These are phyloP conservation scores for Dasypus novemcinctus DNA, from an alignment of 2,113 vertebrate genomes.

Conservation along the genomic window DNA sequence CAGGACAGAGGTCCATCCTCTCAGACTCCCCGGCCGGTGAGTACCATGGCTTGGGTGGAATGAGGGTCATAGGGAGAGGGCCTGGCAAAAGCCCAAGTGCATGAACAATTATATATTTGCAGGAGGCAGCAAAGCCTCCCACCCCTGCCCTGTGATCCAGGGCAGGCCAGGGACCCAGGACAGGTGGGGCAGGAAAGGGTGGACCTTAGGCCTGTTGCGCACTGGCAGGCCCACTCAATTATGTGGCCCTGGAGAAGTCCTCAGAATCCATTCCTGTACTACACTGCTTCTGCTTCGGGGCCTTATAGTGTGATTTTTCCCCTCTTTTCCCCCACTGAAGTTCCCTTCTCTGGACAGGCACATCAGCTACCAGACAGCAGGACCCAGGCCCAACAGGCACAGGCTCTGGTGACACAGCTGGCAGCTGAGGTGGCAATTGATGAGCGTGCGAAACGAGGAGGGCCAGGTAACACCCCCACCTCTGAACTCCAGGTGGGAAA, in stretches of 20 bases:
- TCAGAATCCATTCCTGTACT: not conserved
- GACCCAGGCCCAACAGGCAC: conserved; percentile 89
- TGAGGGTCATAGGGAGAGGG: not conserved
- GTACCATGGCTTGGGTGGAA: conserved; percentile 20
- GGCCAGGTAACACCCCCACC: conserved; percentile 75
- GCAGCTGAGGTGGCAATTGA: conserved; percentile 92
- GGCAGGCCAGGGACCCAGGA: not conserved
- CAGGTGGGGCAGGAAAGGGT: conserved; percentile 32
- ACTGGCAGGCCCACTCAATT: not conserved
- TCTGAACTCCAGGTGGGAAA: not conserved
- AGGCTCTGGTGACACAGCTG: conserved; percentile 91
- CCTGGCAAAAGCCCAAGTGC: not conserved
- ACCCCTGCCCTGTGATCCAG: not conserved
- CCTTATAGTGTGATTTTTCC: not conserved
- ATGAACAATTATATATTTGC: not conserved
- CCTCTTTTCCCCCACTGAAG: not conserved
- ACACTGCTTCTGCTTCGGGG: not conserved
- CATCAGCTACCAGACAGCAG: conserved; percentile 87
- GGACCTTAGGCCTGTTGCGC: not conserved
- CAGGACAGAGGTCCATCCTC: conserved; percentile 86
- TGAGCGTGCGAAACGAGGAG: conserved; percentile 72
- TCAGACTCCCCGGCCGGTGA: conserved; percentile 86
- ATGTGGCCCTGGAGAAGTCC: not conserved
- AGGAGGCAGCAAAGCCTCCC: conserved; percentile 16
- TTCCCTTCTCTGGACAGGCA: conserved; percentile 80